Evolutionary conservation across 2,797 vertebrate species (phyloP).

Genomic region (Zonotrichia albicollis): DNA sequence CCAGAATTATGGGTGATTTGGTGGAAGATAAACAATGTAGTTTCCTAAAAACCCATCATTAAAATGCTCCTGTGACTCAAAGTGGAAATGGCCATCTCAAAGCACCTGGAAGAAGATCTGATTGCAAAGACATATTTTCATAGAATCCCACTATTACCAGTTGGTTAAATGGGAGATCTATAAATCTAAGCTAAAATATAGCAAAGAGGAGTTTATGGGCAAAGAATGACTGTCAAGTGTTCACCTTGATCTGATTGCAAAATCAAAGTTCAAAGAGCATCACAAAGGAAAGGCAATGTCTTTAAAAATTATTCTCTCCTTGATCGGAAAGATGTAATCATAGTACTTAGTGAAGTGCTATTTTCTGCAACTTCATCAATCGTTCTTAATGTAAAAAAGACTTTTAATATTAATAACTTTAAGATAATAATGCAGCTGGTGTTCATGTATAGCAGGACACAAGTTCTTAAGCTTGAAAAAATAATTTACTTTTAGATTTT

Average conservation of each 20-base stretch:
- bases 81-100: neutral
- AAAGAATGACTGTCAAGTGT: neutral
- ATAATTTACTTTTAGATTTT: neutral
- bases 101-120: neutral
- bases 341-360: neutral
- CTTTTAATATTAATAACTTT: neutral
- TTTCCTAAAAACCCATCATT: neutral
- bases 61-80: neutral
- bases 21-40: neutral
- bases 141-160: neutral
- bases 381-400: fast-evolving
- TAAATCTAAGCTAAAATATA: neutral
- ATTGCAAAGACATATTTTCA: neutral
- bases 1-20: neutral
- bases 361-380: neutral
- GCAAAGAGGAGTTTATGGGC: neutral
- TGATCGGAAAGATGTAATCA: neutral
- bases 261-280: neutral
- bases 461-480: neutral
- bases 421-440: neutral
- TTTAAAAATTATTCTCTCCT: neutral
- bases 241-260: neutral
- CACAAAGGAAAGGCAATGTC: neutral
- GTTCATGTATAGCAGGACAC: neutral
- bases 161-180: neutral